A percentile compares a stretch with the other conserved stretches of the same genome.
These are phyloP conservation scores for Cygnus buccinator DNA, from an alignment of 2,113 vertebrate species.

Conservation along the genomic window DNA sequence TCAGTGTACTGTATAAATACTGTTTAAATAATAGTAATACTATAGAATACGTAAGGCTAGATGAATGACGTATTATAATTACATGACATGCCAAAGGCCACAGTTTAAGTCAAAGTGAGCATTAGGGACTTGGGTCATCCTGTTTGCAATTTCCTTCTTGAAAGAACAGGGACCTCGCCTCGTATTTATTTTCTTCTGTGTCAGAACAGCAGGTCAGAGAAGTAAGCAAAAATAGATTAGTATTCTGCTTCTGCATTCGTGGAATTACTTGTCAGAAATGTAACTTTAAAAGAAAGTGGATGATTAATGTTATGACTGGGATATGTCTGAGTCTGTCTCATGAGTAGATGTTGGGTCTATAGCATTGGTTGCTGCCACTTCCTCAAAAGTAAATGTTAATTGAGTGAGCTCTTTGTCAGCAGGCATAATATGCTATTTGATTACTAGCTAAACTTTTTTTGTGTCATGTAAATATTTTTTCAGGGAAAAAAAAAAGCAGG, in stretches of 20 bases:
- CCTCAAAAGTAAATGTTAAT: not conserved
- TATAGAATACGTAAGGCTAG: not conserved
- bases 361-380: not conserved
- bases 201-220: not conserved
- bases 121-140: not conserved
- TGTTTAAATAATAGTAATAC: not conserved
- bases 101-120: not conserved
- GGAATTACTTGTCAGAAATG: not conserved
- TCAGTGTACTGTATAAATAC: not conserved
- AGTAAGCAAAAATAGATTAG: not conserved
- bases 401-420: slow-evolving; percentile 13
- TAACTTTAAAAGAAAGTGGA: not conserved
- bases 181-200: not conserved
- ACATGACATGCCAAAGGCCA: not conserved
- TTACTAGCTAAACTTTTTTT: not conserved
- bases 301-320: not conserved
- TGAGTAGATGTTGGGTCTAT: not conserved
- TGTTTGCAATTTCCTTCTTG: not conserved
- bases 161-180: not conserved
- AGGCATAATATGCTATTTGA: not conserved
- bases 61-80: not conserved
- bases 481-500: not conserved
- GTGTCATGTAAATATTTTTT: not conserved
- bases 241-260: not conserved
- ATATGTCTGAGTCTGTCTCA: not conserved